A percentile compares a stretch with the other conserved stretches of the same genome.
Evolutionary conservation across 2,113 vertebrate species (phyloP).

Genomic region (Dunckerocampus dactyliophorus): DNA sequence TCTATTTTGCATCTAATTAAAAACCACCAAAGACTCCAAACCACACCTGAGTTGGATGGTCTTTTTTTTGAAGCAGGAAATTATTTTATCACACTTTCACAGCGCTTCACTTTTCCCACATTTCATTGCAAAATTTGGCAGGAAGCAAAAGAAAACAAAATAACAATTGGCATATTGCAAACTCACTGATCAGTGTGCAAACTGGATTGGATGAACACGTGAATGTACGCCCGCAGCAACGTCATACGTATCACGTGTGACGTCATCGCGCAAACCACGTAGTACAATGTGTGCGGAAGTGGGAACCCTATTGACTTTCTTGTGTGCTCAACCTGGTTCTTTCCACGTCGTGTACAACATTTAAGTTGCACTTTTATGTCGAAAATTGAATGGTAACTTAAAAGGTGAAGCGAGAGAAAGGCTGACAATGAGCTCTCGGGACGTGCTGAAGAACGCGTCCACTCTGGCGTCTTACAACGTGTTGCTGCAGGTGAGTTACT

Average conservation of each 20-base stretch:
- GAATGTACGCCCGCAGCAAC: rapidly evolving
- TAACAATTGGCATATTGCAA: too few relatives aligned
- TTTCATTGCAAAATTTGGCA: not conserved
- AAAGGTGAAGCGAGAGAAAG: not conserved
- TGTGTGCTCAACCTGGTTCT: not conserved
- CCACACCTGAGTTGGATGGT: not conserved
- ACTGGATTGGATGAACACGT: too few relatives aligned
- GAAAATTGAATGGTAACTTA: not conserved
- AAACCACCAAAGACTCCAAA: slow-evolving; percentile 35
- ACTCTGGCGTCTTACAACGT: slow-evolving; percentile 74
- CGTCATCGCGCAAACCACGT: slow-evolving; percentile 35
- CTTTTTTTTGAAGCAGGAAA: not conserved
- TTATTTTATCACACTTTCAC: not conserved
- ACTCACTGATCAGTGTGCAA: too few relatives aligned
- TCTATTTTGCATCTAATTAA: slow-evolving; percentile 72
- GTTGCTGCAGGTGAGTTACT: slow-evolving; percentile 66
- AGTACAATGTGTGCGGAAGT: slow-evolving; percentile 61
- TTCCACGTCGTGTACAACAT: not conserved
- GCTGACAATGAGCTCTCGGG: slow-evolving; percentile 68
- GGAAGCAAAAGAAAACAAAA: too few relatives aligned
- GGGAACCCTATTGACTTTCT: not conserved
- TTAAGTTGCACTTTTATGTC: not conserved
- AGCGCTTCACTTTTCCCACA: too few relatives aligned
- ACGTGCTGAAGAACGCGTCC: slow-evolving; percentile 65
- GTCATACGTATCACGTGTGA: not conserved